phyloP scores from a whole-genome alignment of 2,113 vertebrate genomes.

The Myotis lucifugus region DNA sequence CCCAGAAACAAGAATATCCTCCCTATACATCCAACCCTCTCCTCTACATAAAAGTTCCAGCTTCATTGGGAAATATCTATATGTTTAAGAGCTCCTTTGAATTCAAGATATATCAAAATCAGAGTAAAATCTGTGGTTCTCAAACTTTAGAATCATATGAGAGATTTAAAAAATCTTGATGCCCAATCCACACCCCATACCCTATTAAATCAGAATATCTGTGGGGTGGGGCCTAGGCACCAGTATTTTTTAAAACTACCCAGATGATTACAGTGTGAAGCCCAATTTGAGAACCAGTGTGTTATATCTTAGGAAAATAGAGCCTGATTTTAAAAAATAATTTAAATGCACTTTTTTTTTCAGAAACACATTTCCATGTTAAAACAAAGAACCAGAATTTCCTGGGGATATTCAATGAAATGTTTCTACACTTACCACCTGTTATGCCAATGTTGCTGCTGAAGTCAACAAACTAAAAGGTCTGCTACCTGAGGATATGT shows the following conservation, averaged over 20 bases:
- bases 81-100: not conserved
- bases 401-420: slow-evolving; percentile 19
- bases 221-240: not conserved
- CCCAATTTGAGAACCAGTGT: not conserved
- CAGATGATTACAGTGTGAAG: not conserved
- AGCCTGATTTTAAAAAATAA: slow-evolving; percentile 14
- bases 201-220: not conserved
- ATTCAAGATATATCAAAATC: not conserved
- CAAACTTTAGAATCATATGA: slow-evolving; percentile 27
- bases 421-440: not conserved
- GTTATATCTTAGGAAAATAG: not conserved
- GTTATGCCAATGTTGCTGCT: not conserved
- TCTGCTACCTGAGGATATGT: not conserved
- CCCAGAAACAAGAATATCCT: not conserved
- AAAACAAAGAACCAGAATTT: not conserved
- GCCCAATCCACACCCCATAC: not conserved
- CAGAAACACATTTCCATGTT: slow-evolving; percentile 12
- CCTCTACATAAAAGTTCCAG: not conserved
- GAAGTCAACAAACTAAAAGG: slow-evolving; percentile 38
- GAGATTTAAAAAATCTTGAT: not conserved
- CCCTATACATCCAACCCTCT: not conserved
- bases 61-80: not conserved
- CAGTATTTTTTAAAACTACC: not conserved
- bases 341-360: not conserved
- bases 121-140: not conserved